phyloP scores from a whole-genome alignment of 2,113 vertebrate species.

The Otis tarda region DNA sequence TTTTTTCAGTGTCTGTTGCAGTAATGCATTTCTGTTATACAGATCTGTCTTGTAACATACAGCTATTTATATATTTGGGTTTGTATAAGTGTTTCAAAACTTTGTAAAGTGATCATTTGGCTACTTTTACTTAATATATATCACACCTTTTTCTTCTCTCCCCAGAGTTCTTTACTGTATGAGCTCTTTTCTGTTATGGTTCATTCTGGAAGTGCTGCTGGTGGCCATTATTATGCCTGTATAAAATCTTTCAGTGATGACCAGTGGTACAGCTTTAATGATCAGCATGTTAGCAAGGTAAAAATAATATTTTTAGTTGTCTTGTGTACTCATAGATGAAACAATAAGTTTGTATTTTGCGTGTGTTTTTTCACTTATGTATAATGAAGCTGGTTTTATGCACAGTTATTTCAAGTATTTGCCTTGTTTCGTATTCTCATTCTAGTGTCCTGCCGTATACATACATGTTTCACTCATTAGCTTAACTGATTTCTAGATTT shows the following conservation, averaged over 20 bases:
- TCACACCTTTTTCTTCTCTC: constrained; percentile 1
- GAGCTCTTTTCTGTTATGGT: constrained; percentile 99
- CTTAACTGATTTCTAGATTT: background rate
- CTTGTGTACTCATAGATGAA: background rate
- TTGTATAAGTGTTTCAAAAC: background rate
- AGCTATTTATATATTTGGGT: background rate
- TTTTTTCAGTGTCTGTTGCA: background rate
- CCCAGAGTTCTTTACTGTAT: constrained; percentile 89
- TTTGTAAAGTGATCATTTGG: fast-evolving
- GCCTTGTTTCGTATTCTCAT: background rate
- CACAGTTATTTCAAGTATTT: background rate
- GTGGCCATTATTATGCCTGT: constrained; percentile 98
- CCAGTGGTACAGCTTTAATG: constrained; percentile 99
- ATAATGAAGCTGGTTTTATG: background rate
- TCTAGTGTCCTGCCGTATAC: background rate
- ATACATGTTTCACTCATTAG: background rate
- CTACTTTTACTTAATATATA: background rate
- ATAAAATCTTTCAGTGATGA: constrained; percentile 97
- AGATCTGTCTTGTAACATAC: background rate
- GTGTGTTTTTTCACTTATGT: background rate
- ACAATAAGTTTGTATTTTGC: background rate
- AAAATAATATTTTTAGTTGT: background rate
- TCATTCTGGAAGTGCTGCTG: constrained; percentile 97
- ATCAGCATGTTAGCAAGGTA: constrained; percentile 99
- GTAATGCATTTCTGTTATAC: background rate